These are phyloP conservation scores for Pipistrellus kuhlii DNA, from an alignment of 2,797 vertebrate genomes.

Conservation along the genomic window DNA sequence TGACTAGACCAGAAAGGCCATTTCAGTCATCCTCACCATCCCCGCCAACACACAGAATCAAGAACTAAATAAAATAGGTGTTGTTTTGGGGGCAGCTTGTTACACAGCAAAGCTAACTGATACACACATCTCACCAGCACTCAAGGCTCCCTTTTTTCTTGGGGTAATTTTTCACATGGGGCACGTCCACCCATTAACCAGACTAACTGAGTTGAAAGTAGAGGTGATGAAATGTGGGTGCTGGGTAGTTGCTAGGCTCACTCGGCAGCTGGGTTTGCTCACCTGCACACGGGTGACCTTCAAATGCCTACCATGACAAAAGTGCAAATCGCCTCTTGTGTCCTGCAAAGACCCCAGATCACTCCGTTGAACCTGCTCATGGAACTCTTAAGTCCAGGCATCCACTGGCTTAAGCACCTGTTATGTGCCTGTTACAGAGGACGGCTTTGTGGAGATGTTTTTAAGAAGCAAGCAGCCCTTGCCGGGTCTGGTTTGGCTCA, in stretches of 20 bases:
- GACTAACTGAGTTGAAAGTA: neutral
- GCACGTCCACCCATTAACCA: neutral
- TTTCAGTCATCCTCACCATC: neutral
- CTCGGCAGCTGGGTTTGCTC: neutral
- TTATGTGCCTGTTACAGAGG: neutral
- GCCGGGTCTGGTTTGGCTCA: too few relatives aligned
- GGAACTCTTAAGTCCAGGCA: neutral
- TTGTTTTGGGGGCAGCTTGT: neutral
- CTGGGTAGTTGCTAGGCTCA: neutral
- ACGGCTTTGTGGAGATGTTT: neutral
- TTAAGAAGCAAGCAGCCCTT: neutral
- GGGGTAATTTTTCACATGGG: neutral
- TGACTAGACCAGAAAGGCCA: neutral
- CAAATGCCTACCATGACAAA: neutral
- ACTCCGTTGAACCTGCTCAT: neutral
- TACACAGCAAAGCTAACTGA: neutral
- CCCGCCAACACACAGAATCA: neutral
- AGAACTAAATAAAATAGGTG: neutral
- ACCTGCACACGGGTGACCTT: neutral
- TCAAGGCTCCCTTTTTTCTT: neutral
- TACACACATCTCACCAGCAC: neutral
- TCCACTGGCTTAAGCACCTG: neutral
- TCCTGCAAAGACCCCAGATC: neutral
- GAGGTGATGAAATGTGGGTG: neutral
- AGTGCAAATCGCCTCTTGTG: neutral